phyloP scores from a whole-genome alignment of 1,140 invertebrate genomes.

The Brachionus asplanchnoidis region DNA sequence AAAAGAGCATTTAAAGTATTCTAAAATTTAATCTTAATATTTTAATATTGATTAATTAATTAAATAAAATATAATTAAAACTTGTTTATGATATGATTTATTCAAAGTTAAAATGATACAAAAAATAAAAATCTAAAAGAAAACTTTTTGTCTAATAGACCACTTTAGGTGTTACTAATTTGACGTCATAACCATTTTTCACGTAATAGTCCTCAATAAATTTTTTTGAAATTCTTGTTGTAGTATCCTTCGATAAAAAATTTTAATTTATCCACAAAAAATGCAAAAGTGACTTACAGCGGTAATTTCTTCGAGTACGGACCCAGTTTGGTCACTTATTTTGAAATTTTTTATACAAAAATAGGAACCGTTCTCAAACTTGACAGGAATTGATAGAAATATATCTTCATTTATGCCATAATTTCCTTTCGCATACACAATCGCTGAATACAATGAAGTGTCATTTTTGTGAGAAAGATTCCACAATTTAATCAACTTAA shows the following conservation, averaged over 20 bases:
- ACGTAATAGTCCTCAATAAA: not conserved
- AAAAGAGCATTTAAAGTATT: too few species aligned
- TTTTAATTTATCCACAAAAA: not conserved
- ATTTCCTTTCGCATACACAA: constrained; percentile 34
- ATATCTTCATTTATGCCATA: constrained; percentile 14
- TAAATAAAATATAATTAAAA: not conserved
- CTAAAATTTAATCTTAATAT: too few species aligned
- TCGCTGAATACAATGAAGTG: constrained; percentile 14
- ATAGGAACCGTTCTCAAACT: constrained; percentile 15
- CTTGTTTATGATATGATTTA: not conserved
- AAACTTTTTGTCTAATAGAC: not conserved
- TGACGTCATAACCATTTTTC: not conserved
- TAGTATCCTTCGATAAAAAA: not conserved
- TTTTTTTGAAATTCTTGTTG: not conserved
- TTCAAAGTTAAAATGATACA: not conserved
- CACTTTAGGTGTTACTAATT: constrained; percentile 9
- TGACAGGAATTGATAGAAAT: constrained; percentile 32
- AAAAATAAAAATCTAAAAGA: not conserved
- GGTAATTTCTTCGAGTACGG: not conserved
- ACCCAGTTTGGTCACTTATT: not conserved
- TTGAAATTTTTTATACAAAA: not conserved
- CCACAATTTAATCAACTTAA: constrained; percentile 20
- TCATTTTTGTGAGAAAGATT: not conserved
- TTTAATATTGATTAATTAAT: too few species aligned
- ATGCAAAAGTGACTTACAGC: not conserved